These are phyloP conservation scores for Cyprinodon tularosa DNA, from an alignment of 2,113 vertebrate species.

Conservation along the genomic window DNA sequence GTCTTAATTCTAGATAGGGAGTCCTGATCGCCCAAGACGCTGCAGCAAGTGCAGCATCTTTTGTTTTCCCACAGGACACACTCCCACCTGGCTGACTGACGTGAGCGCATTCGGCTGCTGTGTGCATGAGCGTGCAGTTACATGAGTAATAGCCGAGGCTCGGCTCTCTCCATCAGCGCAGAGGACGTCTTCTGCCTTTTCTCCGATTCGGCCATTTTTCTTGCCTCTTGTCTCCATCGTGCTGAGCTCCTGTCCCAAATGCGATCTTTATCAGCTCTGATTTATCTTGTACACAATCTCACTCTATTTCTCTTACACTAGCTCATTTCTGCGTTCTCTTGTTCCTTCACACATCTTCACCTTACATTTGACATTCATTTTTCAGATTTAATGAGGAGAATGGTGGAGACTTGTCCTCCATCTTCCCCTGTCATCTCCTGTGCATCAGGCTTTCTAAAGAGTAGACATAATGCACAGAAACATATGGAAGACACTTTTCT, in stretches of 20 bases:
- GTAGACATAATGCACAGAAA: too few relatives aligned
- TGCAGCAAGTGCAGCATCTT: conserved; percentile 47
- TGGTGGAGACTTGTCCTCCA: not conserved
- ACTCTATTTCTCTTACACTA: conserved; percentile 31
- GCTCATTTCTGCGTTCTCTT: not conserved
- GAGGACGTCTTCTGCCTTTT: conserved; percentile 45
- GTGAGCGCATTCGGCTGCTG: not conserved
- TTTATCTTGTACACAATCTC: conserved; percentile 70
- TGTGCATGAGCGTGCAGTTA: conserved; percentile 5
- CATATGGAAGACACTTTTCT: not conserved
- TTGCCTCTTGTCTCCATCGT: conserved; percentile 39
- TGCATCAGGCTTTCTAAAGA: not conserved
- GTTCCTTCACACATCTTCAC: too few relatives aligned
- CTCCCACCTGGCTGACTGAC: conserved; percentile 38
- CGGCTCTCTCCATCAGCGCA: conserved; percentile 46
- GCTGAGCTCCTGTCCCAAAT: conserved; percentile 53
- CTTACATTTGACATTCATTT: not conserved
- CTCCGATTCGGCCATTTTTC: conserved; percentile 61
- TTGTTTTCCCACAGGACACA: conserved; percentile 27
- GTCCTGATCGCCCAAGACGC: conserved; percentile 41
- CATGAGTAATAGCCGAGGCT: conserved; percentile 40
- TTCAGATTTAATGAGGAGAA: not conserved
- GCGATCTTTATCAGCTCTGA: conserved; percentile 73
- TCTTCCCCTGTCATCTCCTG: not conserved
- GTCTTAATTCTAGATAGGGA: conserved; percentile 28